Percentiles rank a stretch among this genome's conserved stretches.
These are phyloP conservation scores for Willowsia nigromaculata DNA, from an alignment of 2,888 invertebrate genomes.

Conservation along the genomic window DNA sequence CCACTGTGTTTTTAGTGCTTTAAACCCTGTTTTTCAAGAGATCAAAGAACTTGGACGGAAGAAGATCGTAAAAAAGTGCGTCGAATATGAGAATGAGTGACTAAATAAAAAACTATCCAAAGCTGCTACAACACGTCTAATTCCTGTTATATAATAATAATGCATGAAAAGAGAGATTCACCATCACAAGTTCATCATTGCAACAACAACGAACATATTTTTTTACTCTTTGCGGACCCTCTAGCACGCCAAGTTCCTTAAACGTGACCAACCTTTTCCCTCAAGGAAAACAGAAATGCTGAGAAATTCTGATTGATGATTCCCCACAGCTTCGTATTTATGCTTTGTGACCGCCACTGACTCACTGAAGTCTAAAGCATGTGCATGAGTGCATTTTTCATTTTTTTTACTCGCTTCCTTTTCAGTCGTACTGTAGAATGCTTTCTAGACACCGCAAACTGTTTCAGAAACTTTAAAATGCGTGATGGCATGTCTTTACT, in stretches of 20 bases:
- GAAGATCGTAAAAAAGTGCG: slow-evolving; percentile 22
- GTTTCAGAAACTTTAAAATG: not conserved
- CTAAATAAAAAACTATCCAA: slow-evolving; percentile 25
- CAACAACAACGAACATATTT: not conserved
- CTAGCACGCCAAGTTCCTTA: slow-evolving; percentile 18
- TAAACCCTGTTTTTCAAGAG: slow-evolving; percentile 53
- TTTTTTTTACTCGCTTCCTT: not conserved
- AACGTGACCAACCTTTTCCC: slow-evolving; percentile 31
- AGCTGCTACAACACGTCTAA: slow-evolving; percentile 21
- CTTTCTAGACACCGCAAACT: not conserved
- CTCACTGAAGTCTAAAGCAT: not conserved
- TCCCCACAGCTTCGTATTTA: slow-evolving; percentile 9
- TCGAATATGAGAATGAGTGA: not conserved
- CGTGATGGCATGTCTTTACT: too few relatives aligned
- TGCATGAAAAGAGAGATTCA: too few relatives aligned
- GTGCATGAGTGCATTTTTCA: not conserved
- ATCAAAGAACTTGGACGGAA: slow-evolving; percentile 62
- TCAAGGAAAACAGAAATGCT: slow-evolving; percentile 15
- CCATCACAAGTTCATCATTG: slow-evolving; percentile 32
- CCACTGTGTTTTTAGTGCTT: slow-evolving; percentile 41
- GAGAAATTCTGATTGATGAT: slow-evolving; percentile 56
- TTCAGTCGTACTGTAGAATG: not conserved
- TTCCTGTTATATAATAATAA: slow-evolving; percentile 8
- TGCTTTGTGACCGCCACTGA: not conserved
- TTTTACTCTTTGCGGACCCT: not conserved